These are phyloP conservation scores for Scyliorhinus canicula DNA, from an alignment of 2,797 vertebrate species.

Conservation along the genomic window DNA sequence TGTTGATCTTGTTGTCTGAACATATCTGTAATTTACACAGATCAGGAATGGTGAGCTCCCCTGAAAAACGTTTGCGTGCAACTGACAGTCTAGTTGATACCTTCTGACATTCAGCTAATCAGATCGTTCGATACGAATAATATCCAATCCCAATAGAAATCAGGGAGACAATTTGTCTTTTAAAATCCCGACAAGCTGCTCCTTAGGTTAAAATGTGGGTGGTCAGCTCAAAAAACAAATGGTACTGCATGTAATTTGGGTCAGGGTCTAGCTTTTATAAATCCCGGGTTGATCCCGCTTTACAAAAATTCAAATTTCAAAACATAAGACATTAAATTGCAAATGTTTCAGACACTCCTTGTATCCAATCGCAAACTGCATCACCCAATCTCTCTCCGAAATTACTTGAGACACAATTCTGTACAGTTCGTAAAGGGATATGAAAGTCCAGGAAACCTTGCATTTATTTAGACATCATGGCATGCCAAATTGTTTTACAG, in stretches of 20 bases:
- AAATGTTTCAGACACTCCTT: background rate
- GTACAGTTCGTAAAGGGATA: background rate
- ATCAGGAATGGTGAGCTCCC: background rate
- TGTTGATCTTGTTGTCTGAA: background rate
- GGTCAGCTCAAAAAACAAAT: background rate
- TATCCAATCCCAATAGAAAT: background rate
- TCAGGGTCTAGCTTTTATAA: background rate
- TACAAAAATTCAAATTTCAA: background rate
- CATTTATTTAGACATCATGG: background rate
- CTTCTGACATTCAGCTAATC: background rate
- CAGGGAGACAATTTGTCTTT: background rate
- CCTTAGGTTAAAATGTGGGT: background rate
- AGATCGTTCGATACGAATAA: background rate
- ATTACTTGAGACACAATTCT: background rate
- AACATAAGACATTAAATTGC: background rate
- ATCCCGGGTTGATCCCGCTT: background rate
- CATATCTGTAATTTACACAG: background rate
- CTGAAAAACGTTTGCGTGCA: background rate
- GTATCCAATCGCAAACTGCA: background rate
- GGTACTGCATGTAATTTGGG: background rate
- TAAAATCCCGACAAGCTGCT: background rate
- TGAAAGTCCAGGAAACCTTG: background rate
- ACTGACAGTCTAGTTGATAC: too few relatives aligned
- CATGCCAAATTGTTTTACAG: too few relatives aligned
- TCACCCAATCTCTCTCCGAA: background rate